phyloP scores from a whole-genome alignment of 2,888 invertebrate genomes.

The Tridacna crocea region DNA sequence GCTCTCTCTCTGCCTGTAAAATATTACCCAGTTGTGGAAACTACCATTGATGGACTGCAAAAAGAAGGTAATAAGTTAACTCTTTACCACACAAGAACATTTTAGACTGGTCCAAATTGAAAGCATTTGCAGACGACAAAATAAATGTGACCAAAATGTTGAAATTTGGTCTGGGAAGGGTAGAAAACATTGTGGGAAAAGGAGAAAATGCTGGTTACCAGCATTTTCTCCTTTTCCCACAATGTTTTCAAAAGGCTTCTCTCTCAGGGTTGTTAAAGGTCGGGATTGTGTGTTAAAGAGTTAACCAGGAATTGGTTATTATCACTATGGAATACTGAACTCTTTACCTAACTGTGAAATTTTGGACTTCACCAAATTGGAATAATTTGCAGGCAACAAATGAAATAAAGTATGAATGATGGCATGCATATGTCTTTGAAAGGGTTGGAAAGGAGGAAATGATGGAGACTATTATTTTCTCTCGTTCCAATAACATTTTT shows the following conservation, averaged over 20 bases:
- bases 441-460: too few relatives aligned
- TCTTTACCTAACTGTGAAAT: too few relatives aligned
- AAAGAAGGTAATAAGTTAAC: slow-evolving; percentile 63
- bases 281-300: too few relatives aligned
- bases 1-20: slow-evolving; percentile 78
- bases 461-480: too few relatives aligned
- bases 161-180: background rate
- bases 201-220: background rate
- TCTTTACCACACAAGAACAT: background rate
- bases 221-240: background rate
- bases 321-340: too few relatives aligned
- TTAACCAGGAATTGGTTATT: too few relatives aligned
- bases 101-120: background rate
- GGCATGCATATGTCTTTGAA: too few relatives aligned
- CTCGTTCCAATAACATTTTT: too few relatives aligned
- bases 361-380: too few relatives aligned
- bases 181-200: background rate
- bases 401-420: too few relatives aligned
- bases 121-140: background rate
- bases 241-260: background rate
- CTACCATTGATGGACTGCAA: slow-evolving; percentile 64
- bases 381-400: too few relatives aligned
- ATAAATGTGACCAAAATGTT: background rate
- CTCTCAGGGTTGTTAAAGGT: background rate
- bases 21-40: slow-evolving; percentile 78